Base-by-base conservation (phyloP, 2,888 invertebrate species). In the Psococerastis gibbosa region DNA sequence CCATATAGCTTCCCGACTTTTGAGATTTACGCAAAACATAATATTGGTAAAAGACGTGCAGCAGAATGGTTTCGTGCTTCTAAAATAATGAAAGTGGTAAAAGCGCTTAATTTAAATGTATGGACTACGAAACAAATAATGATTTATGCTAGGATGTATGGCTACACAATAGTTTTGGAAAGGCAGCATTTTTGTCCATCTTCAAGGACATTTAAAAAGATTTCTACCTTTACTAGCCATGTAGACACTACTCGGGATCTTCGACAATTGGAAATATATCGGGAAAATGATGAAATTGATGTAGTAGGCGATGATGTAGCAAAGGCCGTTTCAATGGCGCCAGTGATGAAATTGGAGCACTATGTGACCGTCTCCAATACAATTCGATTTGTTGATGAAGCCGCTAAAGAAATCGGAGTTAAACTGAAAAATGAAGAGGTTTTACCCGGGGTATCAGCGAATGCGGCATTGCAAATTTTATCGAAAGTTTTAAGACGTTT, bases 401-500 rank as follows among this genome's bases (percentile, higher is more conserved):
- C 18, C 4, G 20, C 17, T 17, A 38, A 20, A 38, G 4, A 38
- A 11, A 38, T 38, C 4, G 38, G 38, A 18, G 38, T 38, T 20
- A 38, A 20, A 20, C 18, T 38, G 16, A 38, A 13, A 20, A 33
- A 23, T 4, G 49, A 49, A 44, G 45, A 45, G 41, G 23, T 49
- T 3, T 18, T 20, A 2, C 44, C 43, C 3, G 46, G 44, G 9
- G 33, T 46, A 1, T 6, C 32, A 6, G 46, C 42, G 17, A 45
- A 47, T 18, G 44, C 48, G 4, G 46, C 45, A 8, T 35, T 43
- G 9, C 42, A 45, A 1, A 32, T 47, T 6, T 22, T 49, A 17
- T 42, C 47, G 3, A 48, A 51, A 41, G 49, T 49, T 8, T 45
- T 51, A 38, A 48, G 46, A 15, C 49, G 45, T 5, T 46, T 53